Conservation (phyloP, 2,113 vertebrate species). For the Uria aalge region DNA sequence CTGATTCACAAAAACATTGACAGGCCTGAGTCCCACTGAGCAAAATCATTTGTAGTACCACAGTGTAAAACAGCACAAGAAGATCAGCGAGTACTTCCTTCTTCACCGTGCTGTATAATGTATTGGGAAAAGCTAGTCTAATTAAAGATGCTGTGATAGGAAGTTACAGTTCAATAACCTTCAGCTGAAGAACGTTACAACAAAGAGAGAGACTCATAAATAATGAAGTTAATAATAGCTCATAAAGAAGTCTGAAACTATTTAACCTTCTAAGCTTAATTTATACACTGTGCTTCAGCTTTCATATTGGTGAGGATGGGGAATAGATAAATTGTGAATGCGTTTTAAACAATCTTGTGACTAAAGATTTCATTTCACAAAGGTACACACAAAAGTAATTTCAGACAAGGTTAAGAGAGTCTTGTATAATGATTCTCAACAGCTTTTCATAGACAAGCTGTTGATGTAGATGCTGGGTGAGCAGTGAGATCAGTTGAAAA, state of each 20-base stretch:
- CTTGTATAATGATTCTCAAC: background rate
- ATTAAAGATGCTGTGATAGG: slow-evolving; percentile 49
- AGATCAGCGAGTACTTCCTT: background rate
- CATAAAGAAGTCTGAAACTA: background rate
- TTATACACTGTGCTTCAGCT: background rate
- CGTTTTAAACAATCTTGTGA: background rate
- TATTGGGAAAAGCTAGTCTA: background rate
- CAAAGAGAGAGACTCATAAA: slow-evolving; percentile 20
- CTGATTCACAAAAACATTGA: background rate
- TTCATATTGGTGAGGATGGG: background rate
- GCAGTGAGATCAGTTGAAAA: background rate
- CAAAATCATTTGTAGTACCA: background rate
- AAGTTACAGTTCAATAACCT: slow-evolving; percentile 38
- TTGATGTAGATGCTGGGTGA: background rate
- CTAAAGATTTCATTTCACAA: background rate
- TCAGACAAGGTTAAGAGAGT: background rate
- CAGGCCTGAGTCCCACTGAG: background rate
- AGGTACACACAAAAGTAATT: background rate
- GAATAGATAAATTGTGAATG: background rate
- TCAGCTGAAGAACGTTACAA: background rate
- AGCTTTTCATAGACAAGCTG: background rate
- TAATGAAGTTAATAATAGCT: slow-evolving; percentile 29
- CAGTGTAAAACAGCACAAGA: background rate
- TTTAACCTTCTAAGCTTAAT: slow-evolving; percentile 29
- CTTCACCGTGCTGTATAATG: rapidly evolving